phyloP scores from a whole-genome alignment of 2,113 vertebrate genomes.

The Cochlearius cochlearius region DNA sequence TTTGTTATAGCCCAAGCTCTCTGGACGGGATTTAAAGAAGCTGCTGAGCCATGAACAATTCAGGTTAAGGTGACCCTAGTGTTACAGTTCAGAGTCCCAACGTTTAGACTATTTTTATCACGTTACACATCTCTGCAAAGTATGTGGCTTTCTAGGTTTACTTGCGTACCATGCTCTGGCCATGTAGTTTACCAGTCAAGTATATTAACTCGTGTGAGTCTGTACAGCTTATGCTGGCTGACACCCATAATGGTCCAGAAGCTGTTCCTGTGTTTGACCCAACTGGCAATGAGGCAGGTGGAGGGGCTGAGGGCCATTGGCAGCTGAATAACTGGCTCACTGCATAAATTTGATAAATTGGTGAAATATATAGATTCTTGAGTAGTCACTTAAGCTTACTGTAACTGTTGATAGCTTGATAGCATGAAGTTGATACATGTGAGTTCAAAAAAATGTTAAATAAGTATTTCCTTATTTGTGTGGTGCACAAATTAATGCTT shows the following conservation, averaged over 20 bases:
- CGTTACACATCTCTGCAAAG: fast-evolving
- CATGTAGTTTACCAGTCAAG: not conserved
- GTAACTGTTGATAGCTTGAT: not conserved
- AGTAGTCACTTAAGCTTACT: not conserved
- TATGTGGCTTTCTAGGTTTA: not conserved
- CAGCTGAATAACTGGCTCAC: not conserved
- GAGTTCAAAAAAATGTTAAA: not conserved
- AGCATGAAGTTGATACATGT: not conserved
- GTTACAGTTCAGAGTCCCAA: not conserved
- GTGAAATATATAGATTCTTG: not conserved
- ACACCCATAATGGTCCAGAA: not conserved
- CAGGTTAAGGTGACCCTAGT: not conserved
- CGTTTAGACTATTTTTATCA: not conserved
- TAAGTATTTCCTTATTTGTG: not conserved
- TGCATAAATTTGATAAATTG: not conserved
- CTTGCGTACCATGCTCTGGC: not conserved
- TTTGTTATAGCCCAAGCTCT: not conserved
- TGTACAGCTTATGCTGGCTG: not conserved
- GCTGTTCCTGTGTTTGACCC: not conserved
- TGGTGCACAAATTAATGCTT: not conserved
- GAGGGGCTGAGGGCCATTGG: not conserved
- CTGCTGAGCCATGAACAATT: not conserved
- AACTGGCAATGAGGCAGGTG: not conserved
- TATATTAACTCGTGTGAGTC: not conserved
- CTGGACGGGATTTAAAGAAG: not conserved